phyloP scores from a whole-genome alignment of 2,113 vertebrate genomes.

The Chlamydotis undulata region DNA sequence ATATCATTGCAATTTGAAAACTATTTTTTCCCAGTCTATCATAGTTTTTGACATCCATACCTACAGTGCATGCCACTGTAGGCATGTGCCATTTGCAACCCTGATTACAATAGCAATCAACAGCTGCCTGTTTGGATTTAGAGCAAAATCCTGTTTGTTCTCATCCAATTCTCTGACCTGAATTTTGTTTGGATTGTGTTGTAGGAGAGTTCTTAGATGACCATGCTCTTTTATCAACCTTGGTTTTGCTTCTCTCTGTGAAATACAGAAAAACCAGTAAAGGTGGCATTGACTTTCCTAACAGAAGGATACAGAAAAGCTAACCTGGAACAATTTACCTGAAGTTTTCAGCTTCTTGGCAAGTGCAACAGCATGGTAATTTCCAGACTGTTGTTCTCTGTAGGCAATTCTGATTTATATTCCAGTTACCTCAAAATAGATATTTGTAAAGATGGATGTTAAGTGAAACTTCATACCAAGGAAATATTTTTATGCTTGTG shows the following conservation, averaged over 20 bases:
- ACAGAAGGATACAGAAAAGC: neutral
- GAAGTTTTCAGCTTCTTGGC: neutral
- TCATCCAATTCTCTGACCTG: neutral
- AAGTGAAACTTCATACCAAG: neutral
- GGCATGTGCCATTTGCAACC: neutral
- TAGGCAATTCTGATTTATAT: neutral
- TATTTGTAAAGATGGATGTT: neutral
- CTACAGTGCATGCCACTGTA: neutral
- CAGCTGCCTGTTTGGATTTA: neutral
- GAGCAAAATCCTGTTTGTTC: neutral
- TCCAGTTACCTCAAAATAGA: neutral
- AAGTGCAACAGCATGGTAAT: neutral
- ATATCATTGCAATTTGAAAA: neutral
- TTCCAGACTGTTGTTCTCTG: neutral
- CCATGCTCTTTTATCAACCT: neutral
- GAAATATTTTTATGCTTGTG: accelerated
- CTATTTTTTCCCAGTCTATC: neutral
- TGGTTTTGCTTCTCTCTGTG: neutral
- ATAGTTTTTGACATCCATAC: neutral
- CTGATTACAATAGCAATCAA: neutral
- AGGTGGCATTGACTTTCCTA: neutral
- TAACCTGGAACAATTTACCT: neutral
- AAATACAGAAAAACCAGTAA: neutral
- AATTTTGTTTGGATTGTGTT: neutral
- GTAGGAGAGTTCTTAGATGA: neutral